A percentile compares a stretch with the other conserved stretches of the same genome.
Evolutionary conservation across 2,797 vertebrate genomes (phyloP).

Genomic region (Valencia hispanica): DNA sequence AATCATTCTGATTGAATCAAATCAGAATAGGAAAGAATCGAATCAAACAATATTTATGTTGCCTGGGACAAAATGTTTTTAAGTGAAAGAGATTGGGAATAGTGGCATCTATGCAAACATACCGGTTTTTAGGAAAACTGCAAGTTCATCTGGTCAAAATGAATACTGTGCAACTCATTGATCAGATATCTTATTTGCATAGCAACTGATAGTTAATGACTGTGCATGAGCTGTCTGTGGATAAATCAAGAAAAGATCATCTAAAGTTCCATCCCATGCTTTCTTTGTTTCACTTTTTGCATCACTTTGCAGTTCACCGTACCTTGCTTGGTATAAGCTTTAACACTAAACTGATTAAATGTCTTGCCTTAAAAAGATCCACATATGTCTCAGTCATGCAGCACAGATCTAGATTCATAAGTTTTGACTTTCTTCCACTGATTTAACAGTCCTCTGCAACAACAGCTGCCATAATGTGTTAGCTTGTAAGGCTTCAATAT

Average conservation of each 20-base stretch:
- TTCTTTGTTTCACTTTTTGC: background rate
- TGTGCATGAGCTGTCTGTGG: background rate
- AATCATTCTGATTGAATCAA: slow-evolving; percentile 2
- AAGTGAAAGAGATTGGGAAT: slow-evolving; percentile 8
- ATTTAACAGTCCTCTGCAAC: background rate
- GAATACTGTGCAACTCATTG: background rate
- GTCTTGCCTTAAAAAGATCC: background rate
- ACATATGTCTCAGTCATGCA: background rate
- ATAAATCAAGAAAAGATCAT: background rate
- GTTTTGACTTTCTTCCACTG: background rate
- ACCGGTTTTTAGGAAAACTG: slow-evolving; percentile 1
- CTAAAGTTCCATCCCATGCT: background rate
- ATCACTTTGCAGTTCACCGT: background rate
- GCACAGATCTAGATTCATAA: background rate
- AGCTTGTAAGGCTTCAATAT: background rate
- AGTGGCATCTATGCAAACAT: slow-evolving; percentile 57
- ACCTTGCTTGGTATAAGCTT: background rate
- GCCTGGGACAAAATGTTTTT: background rate
- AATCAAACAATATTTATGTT: slow-evolving; percentile 3
- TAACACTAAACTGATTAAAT: background rate
- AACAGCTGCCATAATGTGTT: background rate
- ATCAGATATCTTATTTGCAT: background rate
- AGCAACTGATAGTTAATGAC: background rate
- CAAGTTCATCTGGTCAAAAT: background rate
- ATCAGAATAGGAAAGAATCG: background rate